Conservation (phyloP, 2,113 vertebrate species). For the Pseudonaja textilis region DNA sequence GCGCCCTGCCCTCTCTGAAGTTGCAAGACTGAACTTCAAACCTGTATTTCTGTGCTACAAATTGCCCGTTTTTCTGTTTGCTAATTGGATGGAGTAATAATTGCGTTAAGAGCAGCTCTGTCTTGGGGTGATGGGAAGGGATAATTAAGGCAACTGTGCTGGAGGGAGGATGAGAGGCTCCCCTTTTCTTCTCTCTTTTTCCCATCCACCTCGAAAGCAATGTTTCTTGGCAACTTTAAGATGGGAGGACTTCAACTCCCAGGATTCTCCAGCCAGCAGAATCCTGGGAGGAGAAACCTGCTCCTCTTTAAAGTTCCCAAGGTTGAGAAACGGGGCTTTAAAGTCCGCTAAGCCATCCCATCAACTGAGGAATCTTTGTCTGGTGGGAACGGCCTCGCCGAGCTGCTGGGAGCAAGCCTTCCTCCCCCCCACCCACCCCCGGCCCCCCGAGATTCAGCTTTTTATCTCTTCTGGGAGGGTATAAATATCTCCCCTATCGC, state of each 20-base stretch:
- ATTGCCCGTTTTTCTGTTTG: neutral
- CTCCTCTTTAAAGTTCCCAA: neutral
- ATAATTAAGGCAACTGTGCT: neutral
- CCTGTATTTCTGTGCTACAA: neutral
- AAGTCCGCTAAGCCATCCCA: neutral
- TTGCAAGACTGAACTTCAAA: neutral
- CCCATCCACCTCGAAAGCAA: neutral
- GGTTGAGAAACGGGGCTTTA: neutral
- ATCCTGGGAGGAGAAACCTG: neutral
- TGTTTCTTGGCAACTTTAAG: neutral
- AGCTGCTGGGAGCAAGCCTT: neutral
- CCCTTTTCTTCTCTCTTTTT: neutral
- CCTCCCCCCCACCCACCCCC: too few species aligned
- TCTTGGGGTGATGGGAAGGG: neutral
- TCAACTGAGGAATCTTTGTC: neutral
- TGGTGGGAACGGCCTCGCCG: constrained; percentile 24
- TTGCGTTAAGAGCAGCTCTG: neutral
- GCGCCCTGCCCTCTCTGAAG: neutral
- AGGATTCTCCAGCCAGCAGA: neutral
- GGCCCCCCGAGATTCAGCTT: neutral
- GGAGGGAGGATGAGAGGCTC: neutral
- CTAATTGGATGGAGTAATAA: neutral
- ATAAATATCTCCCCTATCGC: neutral
- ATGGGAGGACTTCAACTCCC: neutral
- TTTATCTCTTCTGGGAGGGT: constrained; percentile 1